Base-by-base conservation (phyloP, 2,888 invertebrate species). In the Drosophila lutescens region DNA sequence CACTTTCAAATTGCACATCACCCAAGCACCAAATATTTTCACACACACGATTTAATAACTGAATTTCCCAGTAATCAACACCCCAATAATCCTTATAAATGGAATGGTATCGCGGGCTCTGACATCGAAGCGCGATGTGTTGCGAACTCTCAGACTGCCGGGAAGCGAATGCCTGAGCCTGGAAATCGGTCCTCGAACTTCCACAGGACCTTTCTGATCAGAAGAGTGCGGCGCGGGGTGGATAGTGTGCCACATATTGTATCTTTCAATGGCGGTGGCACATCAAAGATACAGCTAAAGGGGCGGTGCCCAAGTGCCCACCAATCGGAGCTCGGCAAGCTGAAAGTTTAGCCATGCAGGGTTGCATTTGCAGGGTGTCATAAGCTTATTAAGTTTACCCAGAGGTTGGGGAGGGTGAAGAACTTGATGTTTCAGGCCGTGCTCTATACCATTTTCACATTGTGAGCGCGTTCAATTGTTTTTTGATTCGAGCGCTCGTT, bases 351-450 rank as follows among this genome's bases (percentile, higher is more conserved):
- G 43, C 60, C 46, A 40, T 34, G 41, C 84, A 78, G 87, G 79
- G 85, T 69, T 77, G 82, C 74, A 76, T 74, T 73, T 53, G 7
- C 13, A 65, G 69, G 88, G 78, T 82, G 78, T 55, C 44, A 76
- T 85, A 83, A 83, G 83, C 83, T 83, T 86, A 82, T 88, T 88
- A 88, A 77, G 82, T 65, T 69, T 66, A 17, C 10, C 49, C 26
- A 41, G 26, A 4, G 38, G 15, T 10, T 13, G 34, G 32, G 62
- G 23, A 17, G 68, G 67, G 65, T 34, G 40, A 12, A 15, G 13
- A 38, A 32, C 15, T 36, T 20, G 15, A 17, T 57, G 58, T 62
- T 40, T 38, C 50, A 15, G 66, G 44, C 38, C 44, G 23, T 46
- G 66, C 67, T 54, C 54, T 49, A 32, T 20, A 13, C 43, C 20